These are phyloP conservation scores for Cephalotes varians DNA, from an alignment of 2,888 invertebrate genomes.

Conservation along the genomic window DNA sequence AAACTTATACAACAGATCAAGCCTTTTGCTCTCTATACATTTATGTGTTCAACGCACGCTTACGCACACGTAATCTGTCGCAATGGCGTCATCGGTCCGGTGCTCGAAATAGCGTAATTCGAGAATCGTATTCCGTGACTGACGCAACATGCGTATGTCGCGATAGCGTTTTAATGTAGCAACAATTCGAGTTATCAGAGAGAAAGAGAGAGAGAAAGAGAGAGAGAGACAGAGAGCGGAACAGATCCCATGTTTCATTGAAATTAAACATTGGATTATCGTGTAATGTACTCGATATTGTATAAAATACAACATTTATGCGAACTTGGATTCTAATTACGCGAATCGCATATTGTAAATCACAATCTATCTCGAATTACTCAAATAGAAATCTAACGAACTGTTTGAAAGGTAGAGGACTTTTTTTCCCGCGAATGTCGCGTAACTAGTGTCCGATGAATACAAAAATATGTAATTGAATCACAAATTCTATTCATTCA, in stretches of 20 bases:
- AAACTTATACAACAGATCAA: constrained; percentile 78
- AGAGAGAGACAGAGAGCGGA: too few relatives aligned
- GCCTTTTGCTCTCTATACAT: constrained; percentile 77
- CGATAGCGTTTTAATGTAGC: neutral
- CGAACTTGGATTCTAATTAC: constrained; percentile 7
- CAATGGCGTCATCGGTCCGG: constrained; percentile 62
- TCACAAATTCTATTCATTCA: too few relatives aligned
- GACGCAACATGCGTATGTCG: neutral
- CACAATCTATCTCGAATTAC: neutral
- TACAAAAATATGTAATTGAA: too few relatives aligned
- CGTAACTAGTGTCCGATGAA: too few relatives aligned
- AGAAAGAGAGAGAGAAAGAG: too few relatives aligned
- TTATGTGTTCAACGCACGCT: constrained; percentile 71
- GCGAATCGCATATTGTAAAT: neutral
- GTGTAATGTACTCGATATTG: neutral
- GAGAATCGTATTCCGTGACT: neutral
- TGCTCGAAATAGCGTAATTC: constrained; percentile 36
- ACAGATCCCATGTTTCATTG: neutral
- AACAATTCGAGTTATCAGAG: too few relatives aligned
- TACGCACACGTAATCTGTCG: constrained; percentile 68
- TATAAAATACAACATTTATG: neutral
- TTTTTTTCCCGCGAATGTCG: too few relatives aligned
- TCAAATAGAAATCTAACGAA: neutral
- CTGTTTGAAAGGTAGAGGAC: neutral
- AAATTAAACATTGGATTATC: constrained; percentile 23